Conservation (phyloP, 35 echinoderm and acorn worm genomes). For the Apostichopus japonicus region DNA sequence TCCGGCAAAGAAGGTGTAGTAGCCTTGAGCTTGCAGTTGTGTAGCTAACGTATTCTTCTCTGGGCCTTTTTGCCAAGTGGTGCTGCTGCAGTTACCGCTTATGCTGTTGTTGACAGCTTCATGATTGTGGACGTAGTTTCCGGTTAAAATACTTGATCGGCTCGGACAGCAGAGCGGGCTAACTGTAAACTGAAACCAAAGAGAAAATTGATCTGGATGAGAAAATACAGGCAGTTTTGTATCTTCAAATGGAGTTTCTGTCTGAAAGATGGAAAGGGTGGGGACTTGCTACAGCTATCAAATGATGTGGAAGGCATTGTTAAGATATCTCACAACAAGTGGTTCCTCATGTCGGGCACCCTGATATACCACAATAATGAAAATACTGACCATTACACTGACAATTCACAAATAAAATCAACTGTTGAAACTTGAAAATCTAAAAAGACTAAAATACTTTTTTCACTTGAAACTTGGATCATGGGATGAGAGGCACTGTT, state of each 20-base stretch:
- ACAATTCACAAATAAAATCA: too few relatives aligned
- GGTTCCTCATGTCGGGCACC: too few relatives aligned
- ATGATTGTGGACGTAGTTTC: slow-evolving; percentile 99
- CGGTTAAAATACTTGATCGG: slow-evolving; percentile 93
- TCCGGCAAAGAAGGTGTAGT: slow-evolving; percentile 95
- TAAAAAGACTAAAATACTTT: too few relatives aligned
- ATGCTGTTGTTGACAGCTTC: slow-evolving; percentile 81
- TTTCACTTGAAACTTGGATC: too few relatives aligned
- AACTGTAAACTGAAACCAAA: slow-evolving; percentile 84
- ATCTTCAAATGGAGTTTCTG: background rate
- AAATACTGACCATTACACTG: too few relatives aligned
- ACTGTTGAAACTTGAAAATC: too few relatives aligned
- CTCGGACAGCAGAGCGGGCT: slow-evolving; percentile 97
- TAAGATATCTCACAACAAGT: too few relatives aligned
- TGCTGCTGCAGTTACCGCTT: slow-evolving; percentile 87
- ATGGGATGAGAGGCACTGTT: too few relatives aligned
- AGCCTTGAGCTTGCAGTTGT: slow-evolving; percentile 75
- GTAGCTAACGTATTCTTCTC: slow-evolving; percentile 93
- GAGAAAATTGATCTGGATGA: background rate
- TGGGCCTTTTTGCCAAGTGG: slow-evolving; percentile 81
- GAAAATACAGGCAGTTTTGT: background rate
- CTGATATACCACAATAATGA: too few relatives aligned
- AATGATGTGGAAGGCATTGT: too few relatives aligned
- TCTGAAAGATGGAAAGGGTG: background rate
- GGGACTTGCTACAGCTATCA: too few relatives aligned